These are phyloP conservation scores for Mylabris phalerata DNA, from an alignment of 1,140 invertebrate species.

Conservation along the genomic window DNA sequence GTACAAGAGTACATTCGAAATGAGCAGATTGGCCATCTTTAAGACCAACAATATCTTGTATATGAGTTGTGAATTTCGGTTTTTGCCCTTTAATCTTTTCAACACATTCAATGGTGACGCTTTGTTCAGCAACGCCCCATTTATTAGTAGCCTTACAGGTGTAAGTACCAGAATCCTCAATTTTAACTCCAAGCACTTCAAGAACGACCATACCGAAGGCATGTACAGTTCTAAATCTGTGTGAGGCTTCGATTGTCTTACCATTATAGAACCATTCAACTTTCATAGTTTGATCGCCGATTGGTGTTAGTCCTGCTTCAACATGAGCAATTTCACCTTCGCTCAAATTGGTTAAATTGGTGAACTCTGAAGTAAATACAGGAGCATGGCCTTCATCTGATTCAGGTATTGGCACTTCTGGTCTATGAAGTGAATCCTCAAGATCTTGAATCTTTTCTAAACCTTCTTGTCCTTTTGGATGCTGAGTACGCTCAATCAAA, in stretches of 20 bases:
- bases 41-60: slow-evolving; percentile 74
- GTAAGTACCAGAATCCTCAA: slow-evolving; percentile 80
- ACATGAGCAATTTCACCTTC: slow-evolving; percentile 92
- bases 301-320: slow-evolving; percentile 86
- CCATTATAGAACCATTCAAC: slow-evolving; percentile 98
- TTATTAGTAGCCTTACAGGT: slow-evolving; percentile 83
- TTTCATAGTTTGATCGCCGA: slow-evolving; percentile 92
- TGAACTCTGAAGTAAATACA: slow-evolving; percentile 80
- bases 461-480: slow-evolving; percentile 88
- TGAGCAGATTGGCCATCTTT: slow-evolving; percentile 89
- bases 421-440: slow-evolving; percentile 74
- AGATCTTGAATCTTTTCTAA: slow-evolving; percentile 84
- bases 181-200: slow-evolving; percentile 84
- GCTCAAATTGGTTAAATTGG: slow-evolving; percentile 70
- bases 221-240: slow-evolving; percentile 83
- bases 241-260: slow-evolving; percentile 78
- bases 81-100: slow-evolving; percentile 79
- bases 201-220: slow-evolving; percentile 94
- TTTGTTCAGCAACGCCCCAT: slow-evolving; percentile 81
- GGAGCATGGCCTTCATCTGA: slow-evolving; percentile 74
- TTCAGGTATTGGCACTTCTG: slow-evolving; percentile 59
- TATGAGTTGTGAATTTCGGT: slow-evolving; percentile 82
- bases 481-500: slow-evolving; percentile 81
- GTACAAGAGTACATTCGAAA: slow-evolving; percentile 86
- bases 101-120: slow-evolving; percentile 73